phyloP scores from a whole-genome alignment of 2,113 vertebrate genomes.

The Sialia sialis region DNA sequence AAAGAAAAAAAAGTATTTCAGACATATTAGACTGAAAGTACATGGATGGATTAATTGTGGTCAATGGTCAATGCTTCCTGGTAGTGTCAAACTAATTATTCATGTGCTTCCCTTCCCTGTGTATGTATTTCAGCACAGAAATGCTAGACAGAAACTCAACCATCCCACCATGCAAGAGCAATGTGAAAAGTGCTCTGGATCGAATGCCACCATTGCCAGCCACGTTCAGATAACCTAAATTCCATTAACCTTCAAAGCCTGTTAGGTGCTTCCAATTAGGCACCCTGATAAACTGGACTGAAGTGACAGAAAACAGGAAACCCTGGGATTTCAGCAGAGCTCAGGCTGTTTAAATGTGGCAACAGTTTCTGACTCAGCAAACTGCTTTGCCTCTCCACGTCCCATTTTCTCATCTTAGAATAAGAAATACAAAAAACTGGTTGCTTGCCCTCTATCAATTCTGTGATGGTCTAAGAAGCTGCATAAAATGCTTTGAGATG shows the following conservation, averaged over 20 bases:
- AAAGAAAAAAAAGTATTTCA: neutral
- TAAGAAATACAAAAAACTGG: neutral
- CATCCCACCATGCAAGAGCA: neutral
- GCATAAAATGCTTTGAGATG: neutral
- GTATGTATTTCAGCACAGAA: neutral
- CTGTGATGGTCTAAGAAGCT: neutral
- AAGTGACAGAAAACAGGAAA: neutral
- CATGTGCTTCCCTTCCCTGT: neutral
- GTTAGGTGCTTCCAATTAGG: neutral
- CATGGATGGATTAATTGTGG: neutral
- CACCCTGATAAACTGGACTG: neutral
- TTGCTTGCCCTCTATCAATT: neutral
- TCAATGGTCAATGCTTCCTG: neutral
- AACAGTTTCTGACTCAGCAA: slow-evolving; percentile 18
- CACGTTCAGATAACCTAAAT: neutral
- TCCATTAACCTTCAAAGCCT: neutral
- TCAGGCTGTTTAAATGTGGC: neutral
- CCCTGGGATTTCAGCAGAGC: neutral
- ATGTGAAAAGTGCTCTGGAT: neutral
- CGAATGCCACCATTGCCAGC: neutral
- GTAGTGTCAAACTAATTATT: neutral
- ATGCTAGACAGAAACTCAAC: neutral
- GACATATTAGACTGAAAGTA: neutral
- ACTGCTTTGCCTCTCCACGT: neutral
- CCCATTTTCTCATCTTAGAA: slow-evolving; percentile 7